Evolutionary conservation across 2,113 vertebrate species (phyloP), one percentile per base, ranked within the genome.

Genomic region (Atherinomorus stipes): DNA sequence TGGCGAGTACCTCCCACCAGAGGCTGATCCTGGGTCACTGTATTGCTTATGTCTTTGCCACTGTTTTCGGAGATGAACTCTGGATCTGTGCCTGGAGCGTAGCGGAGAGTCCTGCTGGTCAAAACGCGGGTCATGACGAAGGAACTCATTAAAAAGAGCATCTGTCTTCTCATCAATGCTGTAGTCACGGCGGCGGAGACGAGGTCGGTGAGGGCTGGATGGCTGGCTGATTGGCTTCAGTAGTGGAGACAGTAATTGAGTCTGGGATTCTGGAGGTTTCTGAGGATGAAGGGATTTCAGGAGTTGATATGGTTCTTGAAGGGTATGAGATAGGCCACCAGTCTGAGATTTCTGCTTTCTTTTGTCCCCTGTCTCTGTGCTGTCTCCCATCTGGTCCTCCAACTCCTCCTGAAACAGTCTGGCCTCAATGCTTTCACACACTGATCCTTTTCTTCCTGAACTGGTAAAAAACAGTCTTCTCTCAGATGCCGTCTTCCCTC

Each of bases 111-210:
- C 95, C 75, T 89, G 93, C 61, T 94, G 94, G 51, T 98, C 98
- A 0, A 98, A 98, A 22, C 95, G 95, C 0, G 98, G 97, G 76
- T 99, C 97, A 0, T 98, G 98, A 11, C 98, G 95, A 65, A 98
- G 93, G 63, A 99, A 99, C 89, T 97, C 97, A 7, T 97, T 97
- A 91, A 99, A 99, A 2, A 99, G 94, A 0, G 97, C 97, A 0
- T 99, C 97, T 0, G 98, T 98, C 88, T 98, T 98, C 88, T 99
- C 97, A 0, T 99, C 98, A 1, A 99, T 98, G 92, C 98, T 99
- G 92, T 98, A 99, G 90, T 99, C 98, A 26, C 98, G 94, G 23
- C 94, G 94, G 0, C 93, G 93, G 45, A 95, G 90, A n/a, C 85
- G 88, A 2, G 89, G 69, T 45, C 75, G 76, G 34, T 87, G 88